These are phyloP conservation scores for Pseudococcus jackbeardsleyi DNA, from an alignment of 2,888 invertebrate species.

Conservation along the genomic window DNA sequence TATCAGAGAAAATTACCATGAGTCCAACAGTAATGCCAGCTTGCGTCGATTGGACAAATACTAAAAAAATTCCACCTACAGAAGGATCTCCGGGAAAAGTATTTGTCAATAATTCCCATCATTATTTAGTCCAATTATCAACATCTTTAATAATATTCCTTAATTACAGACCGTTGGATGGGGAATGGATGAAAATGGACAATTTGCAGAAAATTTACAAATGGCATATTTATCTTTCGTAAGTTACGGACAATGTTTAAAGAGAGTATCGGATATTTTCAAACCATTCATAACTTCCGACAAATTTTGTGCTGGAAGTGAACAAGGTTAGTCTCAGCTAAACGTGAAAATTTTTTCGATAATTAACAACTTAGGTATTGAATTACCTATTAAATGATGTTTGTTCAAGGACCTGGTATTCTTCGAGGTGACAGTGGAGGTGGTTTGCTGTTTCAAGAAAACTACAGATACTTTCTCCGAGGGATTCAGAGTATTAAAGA, in stretches of 20 bases:
- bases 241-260: not conserved
- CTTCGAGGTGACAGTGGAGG: constrained; percentile 17
- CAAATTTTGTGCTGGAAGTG: constrained; percentile 39
- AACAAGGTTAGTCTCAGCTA: not conserved
- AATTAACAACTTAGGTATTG: not conserved
- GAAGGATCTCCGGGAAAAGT: not conserved
- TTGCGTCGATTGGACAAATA: not conserved
- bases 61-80: not conserved
- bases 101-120: not conserved
- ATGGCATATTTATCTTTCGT: not conserved
- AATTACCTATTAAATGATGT: not conserved
- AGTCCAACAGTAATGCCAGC: not conserved
- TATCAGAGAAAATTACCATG: not conserved
- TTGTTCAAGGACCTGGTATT: not conserved
- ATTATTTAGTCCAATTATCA: not conserved
- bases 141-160: not conserved
- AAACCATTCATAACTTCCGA: not conserved
- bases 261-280: not conserved
- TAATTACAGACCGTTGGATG: constrained; percentile 26
- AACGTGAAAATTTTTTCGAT: not conserved
- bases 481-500: not conserved
- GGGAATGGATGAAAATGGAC: not conserved
- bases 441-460: constrained; percentile 26
- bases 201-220: not conserved
- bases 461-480: not conserved